Evolutionary conservation across 2,888 invertebrate genomes (phyloP), one percentile per base, ranked within the genome.

Genomic region (Drosophila heteroneura): DNA sequence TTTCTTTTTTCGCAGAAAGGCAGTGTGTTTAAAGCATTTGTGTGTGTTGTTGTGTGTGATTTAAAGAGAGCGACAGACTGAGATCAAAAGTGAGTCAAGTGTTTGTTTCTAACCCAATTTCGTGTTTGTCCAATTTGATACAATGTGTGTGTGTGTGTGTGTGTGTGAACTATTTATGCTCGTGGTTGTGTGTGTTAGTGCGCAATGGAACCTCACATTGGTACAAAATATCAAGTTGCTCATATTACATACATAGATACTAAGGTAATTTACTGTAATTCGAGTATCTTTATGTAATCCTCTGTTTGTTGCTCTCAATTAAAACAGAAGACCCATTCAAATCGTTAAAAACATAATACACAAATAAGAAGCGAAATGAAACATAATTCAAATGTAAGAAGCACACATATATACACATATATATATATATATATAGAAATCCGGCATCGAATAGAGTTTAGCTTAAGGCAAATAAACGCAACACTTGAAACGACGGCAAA

Each of bases 121-220:
- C 60, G 35, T 61, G 39, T 33, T 33, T 54, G 66, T 67, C 67
- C 71, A 79, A 67, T 76, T 85, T 62, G 26, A 85, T 79, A 89
- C 84, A 87, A 75, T 76, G 16, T 62, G 37, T 74, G n/a, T n/a
- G 54, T 65, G 28, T 67, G 51, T 61, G 47, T 73, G 28, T 64
- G 16, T 62, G 41, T 74, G 58, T 66, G 28, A 33, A 32, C 35
- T 53, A 37, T 56, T 32, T 52, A 60, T 63, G 41, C 35, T 56
- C 7, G 37, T 56, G 22, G 19, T 10, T 16, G 51, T 80, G 57
- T 37, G 14, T 82, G 5, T 82, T 65, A 77, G 74, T 85, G 88
- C 83, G 87, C 85, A 73, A 78, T 87, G 82, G 74, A 82, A 79
- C 78, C 71, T 77, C 74, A 82, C 68, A 74, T 78, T 64, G 28